Percentiles rank a stretch among this genome's conserved stretches.
These are phyloP conservation scores for Probaryconus sp. DNA, from an alignment of 1,140 invertebrate genomes.

Conservation along the genomic window DNA sequence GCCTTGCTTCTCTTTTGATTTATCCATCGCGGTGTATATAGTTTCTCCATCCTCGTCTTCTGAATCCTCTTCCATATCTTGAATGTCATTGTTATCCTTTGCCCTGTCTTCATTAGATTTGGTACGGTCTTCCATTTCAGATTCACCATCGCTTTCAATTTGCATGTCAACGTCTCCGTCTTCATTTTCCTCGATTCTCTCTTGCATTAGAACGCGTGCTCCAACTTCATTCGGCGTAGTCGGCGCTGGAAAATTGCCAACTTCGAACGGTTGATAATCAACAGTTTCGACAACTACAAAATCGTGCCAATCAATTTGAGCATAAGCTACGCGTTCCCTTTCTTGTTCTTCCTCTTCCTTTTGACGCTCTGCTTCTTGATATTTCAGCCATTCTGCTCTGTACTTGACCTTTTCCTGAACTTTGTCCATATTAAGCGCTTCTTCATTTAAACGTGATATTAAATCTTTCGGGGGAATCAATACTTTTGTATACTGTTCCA, in stretches of 20 bases:
- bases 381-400: conserved; percentile 96
- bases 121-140: conserved; percentile 83
- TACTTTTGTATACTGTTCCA: conserved; percentile 98
- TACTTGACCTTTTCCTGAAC: conserved; percentile 96
- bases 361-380: conserved; percentile 93
- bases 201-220: conserved; percentile 93
- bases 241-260: conserved; percentile 96
- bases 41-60: conserved; percentile 84
- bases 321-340: conserved; percentile 96
- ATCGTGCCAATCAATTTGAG: conserved; percentile 99
- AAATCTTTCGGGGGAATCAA: conserved; percentile 96
- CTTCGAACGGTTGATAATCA: conserved; percentile 98
- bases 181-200: conserved; percentile 82
- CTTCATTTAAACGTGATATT: conserved; percentile 87
- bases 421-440: conserved; percentile 85
- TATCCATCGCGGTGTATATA: conserved; percentile 74
- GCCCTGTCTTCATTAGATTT: conserved; percentile 80
- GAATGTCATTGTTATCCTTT: conserved; percentile 84
- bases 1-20: conserved; percentile 76
- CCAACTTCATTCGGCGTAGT: conserved; percentile 98
- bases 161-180: conserved; percentile 87
- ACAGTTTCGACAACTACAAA: conserved; percentile 99
- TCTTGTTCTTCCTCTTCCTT: conserved; percentile 97
- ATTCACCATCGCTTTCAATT: conserved; percentile 85
- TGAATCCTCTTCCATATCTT: conserved; percentile 94